Evolutionary conservation across 1,140 invertebrate genomes (phyloP), one percentile per base, ranked within the genome.

Genomic region (Drosophila sproati): DNA sequence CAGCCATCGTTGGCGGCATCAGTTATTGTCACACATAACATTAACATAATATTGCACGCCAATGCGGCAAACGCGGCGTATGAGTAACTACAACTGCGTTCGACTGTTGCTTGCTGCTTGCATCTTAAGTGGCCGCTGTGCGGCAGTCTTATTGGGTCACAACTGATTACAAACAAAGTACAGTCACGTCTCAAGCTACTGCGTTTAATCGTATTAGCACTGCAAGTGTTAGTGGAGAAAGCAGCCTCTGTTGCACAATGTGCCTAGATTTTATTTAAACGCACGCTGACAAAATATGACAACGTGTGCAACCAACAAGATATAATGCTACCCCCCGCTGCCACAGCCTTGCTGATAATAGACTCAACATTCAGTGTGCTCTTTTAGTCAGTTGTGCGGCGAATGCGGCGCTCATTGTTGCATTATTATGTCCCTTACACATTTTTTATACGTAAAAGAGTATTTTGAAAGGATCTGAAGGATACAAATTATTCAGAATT

Each of bases 21-120:
- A 78, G 77, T 80, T 90, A 86, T 89, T 89, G 81, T 89, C 86
- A 81, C 81, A 90, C 79, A 86, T 73, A 56, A 80, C 78, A 89
- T 89, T 89, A 89, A 90, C 86, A 89, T 89, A 89, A 86, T 89
- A 89, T 90, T 89, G 82, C 78, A 74, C 54, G 73, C 62, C 48
- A 41, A 70, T 61, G 60, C 73, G 59, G 41, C 45, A 20, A 35
- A 60, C 45, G 69, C 12, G 63, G 37, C 75, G 64, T 77, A 60
- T 77, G 71, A 59, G 54, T 47, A 68, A 55, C 45, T 51, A 55
- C 37, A 6, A 28, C 48, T 55, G 43, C 55, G 31, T n/a, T 32
- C 37, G n/a, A 10, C 48, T 52, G 29, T 20, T 34, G 41, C n/a
- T 28, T n/a, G 10, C n/a, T 48, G 35, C 45, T 39, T 81, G 71